Evolutionary conservation across 2,888 invertebrate genomes (phyloP).

Genomic region (Drosophila stalkeri): DNA sequence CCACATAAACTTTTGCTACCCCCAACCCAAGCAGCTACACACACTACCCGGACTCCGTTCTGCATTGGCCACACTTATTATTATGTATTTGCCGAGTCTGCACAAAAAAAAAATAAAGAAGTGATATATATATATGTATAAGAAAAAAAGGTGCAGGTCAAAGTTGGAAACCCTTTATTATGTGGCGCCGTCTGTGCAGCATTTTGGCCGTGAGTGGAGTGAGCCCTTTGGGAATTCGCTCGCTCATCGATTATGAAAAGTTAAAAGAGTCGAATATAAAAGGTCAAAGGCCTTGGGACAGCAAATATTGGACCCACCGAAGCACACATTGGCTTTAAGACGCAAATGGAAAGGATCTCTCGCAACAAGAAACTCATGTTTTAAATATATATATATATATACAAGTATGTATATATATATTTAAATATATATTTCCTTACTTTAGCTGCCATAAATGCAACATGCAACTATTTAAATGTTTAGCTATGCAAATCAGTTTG

Average conservation of each 20-base stretch:
- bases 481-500: conserved; percentile 6
- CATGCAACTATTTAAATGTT: neutral
- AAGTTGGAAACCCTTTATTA: conserved; percentile 71
- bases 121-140: neutral
- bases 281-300: conserved; percentile 59
- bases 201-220: neutral
- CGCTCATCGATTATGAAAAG: conserved; percentile 77
- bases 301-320: conserved; percentile 15
- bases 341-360: conserved; percentile 5
- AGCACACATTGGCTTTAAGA: conserved; percentile 20
- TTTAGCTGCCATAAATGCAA: neutral
- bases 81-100: conserved; percentile 59
- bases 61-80: conserved; percentile 65
- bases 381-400: neutral
- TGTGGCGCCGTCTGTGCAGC: conserved; percentile 51
- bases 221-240: conserved; percentile 50
- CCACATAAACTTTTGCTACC: conserved; percentile 32
- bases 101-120: conserved; percentile 15
- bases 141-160: conserved; percentile 67
- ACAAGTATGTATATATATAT: neutral
- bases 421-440: neutral
- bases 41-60: conserved; percentile 34
- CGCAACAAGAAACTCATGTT: neutral
- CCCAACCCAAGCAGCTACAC: conserved; percentile 18
- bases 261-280: conserved; percentile 54